Evolutionary conservation across 2,797 vertebrate genomes (phyloP).

Genomic region (Apodemus agrarius): DNA sequence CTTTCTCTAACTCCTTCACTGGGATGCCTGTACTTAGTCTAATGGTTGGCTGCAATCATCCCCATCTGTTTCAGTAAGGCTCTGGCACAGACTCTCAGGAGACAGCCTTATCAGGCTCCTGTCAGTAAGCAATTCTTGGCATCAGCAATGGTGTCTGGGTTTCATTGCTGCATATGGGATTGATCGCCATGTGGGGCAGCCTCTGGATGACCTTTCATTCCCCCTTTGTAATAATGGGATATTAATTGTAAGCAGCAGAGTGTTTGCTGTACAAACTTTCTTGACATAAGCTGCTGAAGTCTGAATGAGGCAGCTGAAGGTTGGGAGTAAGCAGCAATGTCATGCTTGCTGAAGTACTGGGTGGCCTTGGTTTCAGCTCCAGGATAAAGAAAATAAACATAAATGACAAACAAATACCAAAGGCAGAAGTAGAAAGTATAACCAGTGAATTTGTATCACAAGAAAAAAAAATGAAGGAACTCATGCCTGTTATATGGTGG

Average conservation of each 20-base stretch:
- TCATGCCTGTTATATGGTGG: background rate
- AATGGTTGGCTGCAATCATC: no score
- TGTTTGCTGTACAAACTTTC: background rate
- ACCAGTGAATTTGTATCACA: background rate
- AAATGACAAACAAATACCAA: background rate
- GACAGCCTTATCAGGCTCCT: no score
- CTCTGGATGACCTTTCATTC: no score
- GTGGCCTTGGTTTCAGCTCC: background rate
- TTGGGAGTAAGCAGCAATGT: background rate
- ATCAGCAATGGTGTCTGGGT: no score
- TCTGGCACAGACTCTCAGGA: no score
- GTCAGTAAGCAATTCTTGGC: no score
- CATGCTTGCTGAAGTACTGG: background rate
- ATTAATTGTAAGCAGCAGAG: background rate
- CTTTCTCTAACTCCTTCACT: no score
- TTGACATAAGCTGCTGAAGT: background rate
- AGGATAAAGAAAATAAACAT: background rate
- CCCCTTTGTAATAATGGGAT: background rate
- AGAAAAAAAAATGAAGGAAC: background rate
- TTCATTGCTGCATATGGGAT: no score
- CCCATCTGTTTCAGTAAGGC: no score
- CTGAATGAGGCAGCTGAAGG: background rate
- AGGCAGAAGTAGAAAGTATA: no score
- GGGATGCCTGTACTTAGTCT: no score
- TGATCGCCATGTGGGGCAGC: no score